Evolutionary conservation across 1,140 invertebrate genomes (phyloP).

Genomic region (Drosophila tropicalis): DNA sequence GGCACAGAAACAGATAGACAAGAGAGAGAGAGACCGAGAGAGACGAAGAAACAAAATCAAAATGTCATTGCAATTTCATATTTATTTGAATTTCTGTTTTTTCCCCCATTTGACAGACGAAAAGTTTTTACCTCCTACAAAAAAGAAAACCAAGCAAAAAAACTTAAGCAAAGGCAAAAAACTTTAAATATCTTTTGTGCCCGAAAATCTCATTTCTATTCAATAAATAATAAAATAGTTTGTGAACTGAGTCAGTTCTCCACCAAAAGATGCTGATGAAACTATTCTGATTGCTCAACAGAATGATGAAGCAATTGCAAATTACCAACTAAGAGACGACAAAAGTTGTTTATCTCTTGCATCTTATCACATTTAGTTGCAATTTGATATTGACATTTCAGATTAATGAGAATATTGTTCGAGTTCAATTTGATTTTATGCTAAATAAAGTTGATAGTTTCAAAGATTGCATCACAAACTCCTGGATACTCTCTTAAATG

Average conservation of each 20-base stretch:
- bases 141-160: background rate
- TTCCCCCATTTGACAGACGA: background rate
- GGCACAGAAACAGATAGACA: slow-evolving; percentile 10
- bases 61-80: slow-evolving; percentile 51
- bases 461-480: too few relatives aligned
- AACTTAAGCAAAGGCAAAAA: background rate
- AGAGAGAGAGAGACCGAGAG: background rate
- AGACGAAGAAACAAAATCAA: slow-evolving; percentile 30
- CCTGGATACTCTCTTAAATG: too few relatives aligned
- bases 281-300: slow-evolving; percentile 19
- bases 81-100: slow-evolving; percentile 38
- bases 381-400: background rate
- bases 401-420: slow-evolving; percentile 1
- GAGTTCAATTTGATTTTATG: too few relatives aligned
- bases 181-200: slow-evolving; percentile 37
- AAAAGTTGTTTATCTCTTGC: background rate
- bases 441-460: too few relatives aligned
- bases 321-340: background rate
- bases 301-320: background rate
- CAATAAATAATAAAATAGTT: slow-evolving; percentile 53
- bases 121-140: slow-evolving; percentile 27
- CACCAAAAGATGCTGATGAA: background rate
- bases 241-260: background rate
- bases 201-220: slow-evolving; percentile 42
- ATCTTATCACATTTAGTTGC: background rate